Percentiles rank a stretch among this genome's conserved stretches.
phyloP scores from a whole-genome alignment of 2,797 vertebrate genomes.

The Spinus pinus region DNA sequence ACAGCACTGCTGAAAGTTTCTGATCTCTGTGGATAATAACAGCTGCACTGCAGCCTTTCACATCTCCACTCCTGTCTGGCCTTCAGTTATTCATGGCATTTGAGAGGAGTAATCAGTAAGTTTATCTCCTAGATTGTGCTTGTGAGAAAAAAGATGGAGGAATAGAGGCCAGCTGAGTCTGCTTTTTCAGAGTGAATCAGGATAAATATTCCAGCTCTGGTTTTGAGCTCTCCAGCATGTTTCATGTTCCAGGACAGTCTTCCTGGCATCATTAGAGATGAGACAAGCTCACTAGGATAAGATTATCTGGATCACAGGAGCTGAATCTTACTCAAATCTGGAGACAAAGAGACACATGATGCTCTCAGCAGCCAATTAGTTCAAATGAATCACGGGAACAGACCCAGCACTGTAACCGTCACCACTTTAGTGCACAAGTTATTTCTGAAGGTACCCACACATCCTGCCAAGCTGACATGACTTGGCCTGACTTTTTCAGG shows the following conservation, averaged over 20 bases:
- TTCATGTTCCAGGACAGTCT: not conserved
- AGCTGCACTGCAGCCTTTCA: not conserved
- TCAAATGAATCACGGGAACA: not conserved
- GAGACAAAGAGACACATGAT: not conserved
- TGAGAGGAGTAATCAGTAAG: not conserved
- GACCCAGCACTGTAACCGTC: not conserved
- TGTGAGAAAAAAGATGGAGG: not conserved
- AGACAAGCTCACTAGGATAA: not conserved
- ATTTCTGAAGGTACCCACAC: not conserved
- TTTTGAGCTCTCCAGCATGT: not conserved
- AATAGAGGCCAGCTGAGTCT: not conserved
- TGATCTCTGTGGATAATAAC: not conserved
- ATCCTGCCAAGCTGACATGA: not conserved
- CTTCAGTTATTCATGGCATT: not conserved
- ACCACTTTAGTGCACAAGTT: not conserved
- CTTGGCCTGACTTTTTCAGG: not conserved
- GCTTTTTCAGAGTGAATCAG: not conserved
- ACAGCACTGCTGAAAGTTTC: not conserved
- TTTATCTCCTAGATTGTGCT: not conserved
- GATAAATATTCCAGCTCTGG: not conserved
- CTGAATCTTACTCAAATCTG: not conserved
- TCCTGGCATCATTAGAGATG: not conserved
- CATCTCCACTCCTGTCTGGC: not conserved
- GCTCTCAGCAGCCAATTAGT: constrained; percentile 7
- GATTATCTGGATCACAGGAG: not conserved